These are phyloP conservation scores for Characodon lateralis DNA, from an alignment of 2,797 vertebrate species.

Conservation along the genomic window DNA sequence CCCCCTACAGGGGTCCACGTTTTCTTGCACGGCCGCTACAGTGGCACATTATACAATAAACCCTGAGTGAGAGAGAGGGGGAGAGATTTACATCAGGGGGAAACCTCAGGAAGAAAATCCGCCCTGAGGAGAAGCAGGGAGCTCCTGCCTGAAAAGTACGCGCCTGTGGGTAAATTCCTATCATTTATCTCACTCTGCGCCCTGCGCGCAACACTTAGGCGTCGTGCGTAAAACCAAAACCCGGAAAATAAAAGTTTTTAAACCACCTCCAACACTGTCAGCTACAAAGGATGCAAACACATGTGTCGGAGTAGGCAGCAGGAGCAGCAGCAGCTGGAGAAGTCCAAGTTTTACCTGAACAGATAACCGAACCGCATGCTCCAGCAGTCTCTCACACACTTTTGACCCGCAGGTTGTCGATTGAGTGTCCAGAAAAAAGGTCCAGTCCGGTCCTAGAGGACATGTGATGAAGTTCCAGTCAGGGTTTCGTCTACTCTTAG, in stretches of 20 bases:
- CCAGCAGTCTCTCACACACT: constrained; percentile 26
- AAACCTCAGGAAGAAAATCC: constrained; percentile 33
- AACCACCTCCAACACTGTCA: constrained; percentile 19
- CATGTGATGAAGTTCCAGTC: constrained; percentile 44
- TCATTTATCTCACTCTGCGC: constrained; percentile 22
- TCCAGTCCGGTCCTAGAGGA: constrained; percentile 44
- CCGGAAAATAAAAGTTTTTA: background rate
- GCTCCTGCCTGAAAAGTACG: constrained; percentile 24
- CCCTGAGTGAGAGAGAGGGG: constrained; percentile 27
- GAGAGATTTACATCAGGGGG: constrained; percentile 22
- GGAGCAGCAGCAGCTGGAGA: constrained; percentile 44
- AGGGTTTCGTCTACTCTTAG: constrained; percentile 38
- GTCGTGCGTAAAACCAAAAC: constrained; percentile 64
- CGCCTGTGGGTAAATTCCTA: constrained; percentile 57
- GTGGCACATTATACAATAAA: constrained; percentile 70
- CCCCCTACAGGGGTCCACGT: constrained; percentile 78
- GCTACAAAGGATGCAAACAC: constrained; percentile 15
- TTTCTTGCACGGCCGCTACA: constrained; percentile 66
- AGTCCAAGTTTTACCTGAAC: constrained; percentile 76
- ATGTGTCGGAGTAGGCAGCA: constrained; percentile 24
- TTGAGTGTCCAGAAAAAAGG: constrained; percentile 28
- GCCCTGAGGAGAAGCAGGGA: constrained; percentile 27
- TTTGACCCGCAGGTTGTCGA: constrained; percentile 29
- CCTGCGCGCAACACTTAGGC: constrained; percentile 39
- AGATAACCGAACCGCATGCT: constrained; percentile 73